Conservation (phyloP, 2,888 invertebrate genomes). For the Pachliopta kotzebuea region DNA sequence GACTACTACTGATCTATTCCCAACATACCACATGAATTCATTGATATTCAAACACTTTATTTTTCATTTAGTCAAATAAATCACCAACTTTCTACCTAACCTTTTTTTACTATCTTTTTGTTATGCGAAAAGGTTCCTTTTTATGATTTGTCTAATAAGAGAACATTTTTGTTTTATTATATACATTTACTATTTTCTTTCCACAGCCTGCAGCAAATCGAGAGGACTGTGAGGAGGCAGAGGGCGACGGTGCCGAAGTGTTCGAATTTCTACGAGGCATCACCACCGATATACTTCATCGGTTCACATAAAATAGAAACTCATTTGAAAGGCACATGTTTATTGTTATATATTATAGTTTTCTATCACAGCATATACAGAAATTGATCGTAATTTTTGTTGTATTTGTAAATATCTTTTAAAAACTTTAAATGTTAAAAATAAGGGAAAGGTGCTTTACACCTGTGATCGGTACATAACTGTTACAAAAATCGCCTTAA, state of each 20-base stretch:
- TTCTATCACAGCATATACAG: neutral
- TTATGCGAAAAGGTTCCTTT: no score
- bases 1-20: no score
- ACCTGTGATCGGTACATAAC: constrained; percentile 23
- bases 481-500: constrained; percentile 10
- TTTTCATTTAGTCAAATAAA: no score
- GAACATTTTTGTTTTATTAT: neutral
- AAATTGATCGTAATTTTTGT: constrained; percentile 25
- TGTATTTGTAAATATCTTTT: constrained; percentile 34
- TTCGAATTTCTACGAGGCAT: constrained; percentile 66
- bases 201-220: constrained; percentile 11
- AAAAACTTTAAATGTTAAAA: constrained; percentile 31
- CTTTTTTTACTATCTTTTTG: no score
- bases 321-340: constrained; percentile 8
- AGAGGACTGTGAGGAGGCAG: constrained; percentile 38
- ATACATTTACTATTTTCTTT: neutral
- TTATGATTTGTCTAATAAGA: no score
- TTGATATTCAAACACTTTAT: no score
- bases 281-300: constrained; percentile 67
- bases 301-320: constrained; percentile 49
- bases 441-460: constrained; percentile 34
- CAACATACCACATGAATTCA: no score
- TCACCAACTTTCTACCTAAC: no score
- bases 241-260: constrained; percentile 57
- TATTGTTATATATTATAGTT: constrained; percentile 13